Conservation (phyloP, 92 coral and sea anemone genomes). For the Paramuricea clavata region DNA sequence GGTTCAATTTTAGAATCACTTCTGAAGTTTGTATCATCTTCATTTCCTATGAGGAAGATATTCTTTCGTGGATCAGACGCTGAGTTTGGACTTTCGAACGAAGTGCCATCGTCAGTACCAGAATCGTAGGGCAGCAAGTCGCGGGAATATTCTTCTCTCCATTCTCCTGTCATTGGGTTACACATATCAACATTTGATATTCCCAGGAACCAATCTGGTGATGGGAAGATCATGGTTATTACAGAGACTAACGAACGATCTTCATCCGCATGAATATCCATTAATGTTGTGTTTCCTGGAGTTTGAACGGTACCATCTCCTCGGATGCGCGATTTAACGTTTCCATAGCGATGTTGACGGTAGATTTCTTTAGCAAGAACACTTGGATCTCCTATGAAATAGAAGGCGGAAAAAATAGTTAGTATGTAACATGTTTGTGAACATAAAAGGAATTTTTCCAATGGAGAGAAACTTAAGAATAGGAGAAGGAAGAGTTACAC, state of each 20-base stretch:
- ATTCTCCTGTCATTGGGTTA: conserved; percentile 23
- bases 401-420: not conserved
- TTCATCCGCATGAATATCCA: not conserved
- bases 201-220: conserved; percentile 38
- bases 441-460: no score
- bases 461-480: no score
- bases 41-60: conserved; percentile 19
- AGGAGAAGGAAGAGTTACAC: no score
- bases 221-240: conserved; percentile 27
- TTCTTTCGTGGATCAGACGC: not conserved
- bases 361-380: conserved; percentile 8
- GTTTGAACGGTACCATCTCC: not conserved
- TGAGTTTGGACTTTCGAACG: conserved; percentile 1
- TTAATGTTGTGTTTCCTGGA: conserved; percentile 7
- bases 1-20: not conserved
- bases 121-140: conserved; percentile 24
- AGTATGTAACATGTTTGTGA: no score
- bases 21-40: conserved; percentile 18
- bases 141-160: not conserved
- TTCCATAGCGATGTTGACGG: conserved; percentile 1
- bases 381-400: not conserved
- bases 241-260: conserved; percentile 20
- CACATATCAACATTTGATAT: conserved; percentile 26
- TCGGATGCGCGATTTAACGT: not conserved
- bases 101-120: conserved; percentile 21